A percentile compares a stretch with the other conserved stretches of the same genome.
Conservation (phyloP, 2,797 vertebrate genomes). For the Todus mexicanus region DNA sequence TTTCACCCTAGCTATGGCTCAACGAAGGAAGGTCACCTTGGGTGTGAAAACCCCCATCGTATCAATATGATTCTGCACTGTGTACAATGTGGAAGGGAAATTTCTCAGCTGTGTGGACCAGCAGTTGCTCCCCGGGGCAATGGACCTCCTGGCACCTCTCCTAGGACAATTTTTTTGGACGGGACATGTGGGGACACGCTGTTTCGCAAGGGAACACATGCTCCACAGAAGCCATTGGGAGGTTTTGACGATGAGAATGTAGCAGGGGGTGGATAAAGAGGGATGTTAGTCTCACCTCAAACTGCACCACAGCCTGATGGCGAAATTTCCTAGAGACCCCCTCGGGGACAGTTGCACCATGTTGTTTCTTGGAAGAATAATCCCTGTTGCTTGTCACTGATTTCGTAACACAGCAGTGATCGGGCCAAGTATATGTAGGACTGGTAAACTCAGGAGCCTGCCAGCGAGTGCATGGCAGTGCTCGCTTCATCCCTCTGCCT, state of each 20-base stretch:
- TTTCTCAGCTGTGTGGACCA: too few relatives aligned
- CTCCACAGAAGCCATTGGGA: neutral
- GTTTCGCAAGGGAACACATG: neutral
- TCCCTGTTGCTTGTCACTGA: neutral
- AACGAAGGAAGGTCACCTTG: neutral
- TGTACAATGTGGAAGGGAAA: neutral
- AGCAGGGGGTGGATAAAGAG: neutral
- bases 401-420: neutral
- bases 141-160: neutral
- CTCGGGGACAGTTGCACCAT: neutral
- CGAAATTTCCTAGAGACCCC: neutral
- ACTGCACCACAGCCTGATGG: neutral
- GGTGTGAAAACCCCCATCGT: neutral
- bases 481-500: neutral
- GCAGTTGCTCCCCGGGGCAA: too few relatives aligned
- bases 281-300: neutral
- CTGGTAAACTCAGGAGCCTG: neutral
- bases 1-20: neutral
- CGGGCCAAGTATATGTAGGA: neutral
- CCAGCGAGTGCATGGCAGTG: accelerated
- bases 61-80: accelerated
- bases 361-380: neutral
- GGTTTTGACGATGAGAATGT: neutral
- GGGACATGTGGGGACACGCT: neutral
- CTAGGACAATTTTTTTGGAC: neutral